Evolutionary conservation across 2,888 invertebrate species (phyloP), one percentile per base, ranked within the genome.

Genomic region (Polylopha cassiicola): DNA sequence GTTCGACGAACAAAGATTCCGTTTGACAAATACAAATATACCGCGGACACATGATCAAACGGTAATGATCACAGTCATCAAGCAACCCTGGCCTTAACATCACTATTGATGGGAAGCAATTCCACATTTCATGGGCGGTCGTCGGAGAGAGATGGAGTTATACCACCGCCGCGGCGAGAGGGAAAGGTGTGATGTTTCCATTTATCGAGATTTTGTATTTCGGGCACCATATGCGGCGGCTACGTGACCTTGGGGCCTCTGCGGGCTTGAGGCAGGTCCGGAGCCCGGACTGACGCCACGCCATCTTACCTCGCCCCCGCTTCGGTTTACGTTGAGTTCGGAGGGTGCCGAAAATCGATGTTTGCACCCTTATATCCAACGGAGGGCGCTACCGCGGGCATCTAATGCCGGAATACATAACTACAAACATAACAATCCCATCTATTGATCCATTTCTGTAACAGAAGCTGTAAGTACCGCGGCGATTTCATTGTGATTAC

Each of bases 311-410:
- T 62, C 71, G 71, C 76, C 74, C 74, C 73, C 73, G 72, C n/a
- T n/a, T n/a, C n/a, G n/a, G n/a, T n/a, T n/a, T n/a, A n/a, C 73
- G 54, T 55, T 44, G 50, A 47, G 47, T 52, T 48, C 55, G 62
- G 71, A 72, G 81, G 82, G 80, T 79, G 79, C 73, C 79, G 61
- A 82, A 85, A 84, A 85, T 84, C 84, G 82, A 84, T 84, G 73
- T 59, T 58, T 69, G 73, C 79, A 66, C 73, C 71, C 66, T 67
- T 61, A 63, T 58, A 61, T 61, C 63, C 62, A 60, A 58, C 53
- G 65, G 65, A 74, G 77, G 76, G 78, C 71, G 72, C 68, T 67
- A 61, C 64, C 65, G 56, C 54, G 63, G 61, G 65, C 29, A 36
- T 41, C 53, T 51, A 49, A 53, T 41, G 47, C 51, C 39, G 42